These are phyloP conservation scores for Tamandua tetradactyla DNA, from an alignment of 2,797 vertebrate genomes.

Conservation along the genomic window DNA sequence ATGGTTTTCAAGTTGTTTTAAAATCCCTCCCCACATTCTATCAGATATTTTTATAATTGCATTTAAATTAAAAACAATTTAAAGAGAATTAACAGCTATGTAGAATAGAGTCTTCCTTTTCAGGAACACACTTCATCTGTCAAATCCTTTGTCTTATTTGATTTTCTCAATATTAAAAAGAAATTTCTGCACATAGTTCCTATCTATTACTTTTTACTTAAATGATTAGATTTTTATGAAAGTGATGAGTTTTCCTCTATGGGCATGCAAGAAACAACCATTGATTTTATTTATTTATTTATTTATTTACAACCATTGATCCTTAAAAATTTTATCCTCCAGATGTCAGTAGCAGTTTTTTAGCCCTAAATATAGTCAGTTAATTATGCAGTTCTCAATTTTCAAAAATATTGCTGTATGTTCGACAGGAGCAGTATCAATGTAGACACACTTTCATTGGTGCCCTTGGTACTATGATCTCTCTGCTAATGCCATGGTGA, in stretches of 20 bases:
- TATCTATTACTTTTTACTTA: slow-evolving; percentile 1
- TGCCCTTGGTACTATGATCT: slow-evolving; percentile 20
- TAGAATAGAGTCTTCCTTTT: neutral
- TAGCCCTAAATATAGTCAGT: slow-evolving; percentile 18
- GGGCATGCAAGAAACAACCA: neutral
- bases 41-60: neutral
- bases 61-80: neutral
- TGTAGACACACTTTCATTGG: slow-evolving; percentile 51
- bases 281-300: no score
- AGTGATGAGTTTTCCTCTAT: neutral
- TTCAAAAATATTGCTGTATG: slow-evolving; percentile 60
- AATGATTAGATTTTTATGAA: neutral
- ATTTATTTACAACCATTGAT: neutral
- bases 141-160: neutral
- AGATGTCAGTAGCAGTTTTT: neutral
- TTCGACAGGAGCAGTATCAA: neutral
- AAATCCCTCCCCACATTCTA: neutral
- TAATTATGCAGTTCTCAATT: slow-evolving; percentile 45
- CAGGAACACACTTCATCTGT: neutral
- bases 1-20: neutral
- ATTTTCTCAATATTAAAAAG: neutral
- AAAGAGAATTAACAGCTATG: neutral
- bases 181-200: neutral
- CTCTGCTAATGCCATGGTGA: slow-evolving; percentile 25
- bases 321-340: neutral